Evolutionary conservation across 2,797 vertebrate species (phyloP).

Genomic region (Propithecus perrieri): DNA sequence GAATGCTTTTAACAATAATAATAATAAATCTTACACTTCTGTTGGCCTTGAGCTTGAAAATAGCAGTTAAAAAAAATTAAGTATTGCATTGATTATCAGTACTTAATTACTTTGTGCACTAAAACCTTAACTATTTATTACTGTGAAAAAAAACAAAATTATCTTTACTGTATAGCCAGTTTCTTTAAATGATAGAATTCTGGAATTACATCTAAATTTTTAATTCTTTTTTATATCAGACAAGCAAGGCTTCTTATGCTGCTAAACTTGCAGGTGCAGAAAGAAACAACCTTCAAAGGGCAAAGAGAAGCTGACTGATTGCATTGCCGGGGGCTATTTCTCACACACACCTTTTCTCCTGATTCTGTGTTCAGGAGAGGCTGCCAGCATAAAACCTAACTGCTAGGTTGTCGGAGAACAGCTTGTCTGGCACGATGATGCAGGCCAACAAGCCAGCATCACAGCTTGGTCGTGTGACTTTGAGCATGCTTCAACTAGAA

Average conservation of each 20-base stretch:
- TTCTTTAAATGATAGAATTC: constrained; percentile 29
- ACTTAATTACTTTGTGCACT: constrained; percentile 41
- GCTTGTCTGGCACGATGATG: background rate
- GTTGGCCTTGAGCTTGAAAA: constrained; percentile 44
- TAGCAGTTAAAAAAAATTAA: constrained; percentile 26
- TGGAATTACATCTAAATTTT: background rate
- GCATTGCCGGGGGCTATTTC: background rate
- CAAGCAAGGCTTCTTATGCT: constrained; percentile 54
- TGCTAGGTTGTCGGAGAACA: background rate
- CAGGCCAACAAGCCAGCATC: background rate
- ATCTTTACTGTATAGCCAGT: background rate
- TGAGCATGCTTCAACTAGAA: constrained; percentile 49
- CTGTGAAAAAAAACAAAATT: constrained; percentile 43
- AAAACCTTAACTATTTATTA: constrained; percentile 56
- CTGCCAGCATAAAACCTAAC: background rate
- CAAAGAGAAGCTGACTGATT: background rate
- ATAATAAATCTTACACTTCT: constrained; percentile 24
- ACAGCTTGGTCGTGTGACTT: constrained; percentile 14
- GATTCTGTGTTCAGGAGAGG: background rate
- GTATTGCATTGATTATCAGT: constrained; percentile 27
- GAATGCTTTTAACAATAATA: background rate
- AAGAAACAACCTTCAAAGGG: background rate
- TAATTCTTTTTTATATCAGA: background rate
- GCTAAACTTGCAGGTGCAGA: constrained; percentile 44
- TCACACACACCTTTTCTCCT: background rate